These are phyloP conservation scores for Cheilosia grossa DNA, from an alignment of 2,888 invertebrate genomes.

Conservation along the genomic window DNA sequence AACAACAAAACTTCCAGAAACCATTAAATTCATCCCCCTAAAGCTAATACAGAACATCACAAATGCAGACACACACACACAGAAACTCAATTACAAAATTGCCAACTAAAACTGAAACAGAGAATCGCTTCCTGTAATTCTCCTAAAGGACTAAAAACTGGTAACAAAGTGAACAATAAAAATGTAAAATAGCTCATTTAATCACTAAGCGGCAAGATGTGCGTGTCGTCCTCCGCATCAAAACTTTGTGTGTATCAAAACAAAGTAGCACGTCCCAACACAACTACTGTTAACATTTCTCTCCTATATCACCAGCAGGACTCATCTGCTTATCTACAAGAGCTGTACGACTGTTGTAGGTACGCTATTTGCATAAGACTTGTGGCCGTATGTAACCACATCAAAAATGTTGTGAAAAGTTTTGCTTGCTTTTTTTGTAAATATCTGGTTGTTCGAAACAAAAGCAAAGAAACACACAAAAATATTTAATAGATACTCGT, in stretches of 20 bases:
- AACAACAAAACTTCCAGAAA: too few relatives aligned
- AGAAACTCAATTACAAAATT: slow-evolving; percentile 3
- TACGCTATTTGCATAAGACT: slow-evolving; percentile 23
- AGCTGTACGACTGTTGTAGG: slow-evolving; percentile 1
- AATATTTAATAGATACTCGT: neutral
- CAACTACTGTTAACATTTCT: slow-evolving; percentile 20
- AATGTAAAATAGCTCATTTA: slow-evolving; percentile 47
- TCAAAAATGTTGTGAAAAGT: slow-evolving; percentile 36
- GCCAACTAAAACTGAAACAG: neutral
- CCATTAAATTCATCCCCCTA: too few relatives aligned
- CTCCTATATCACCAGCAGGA: neutral
- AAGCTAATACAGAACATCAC: neutral
- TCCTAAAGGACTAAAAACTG: slow-evolving; percentile 23
- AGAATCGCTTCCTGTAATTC: neutral
- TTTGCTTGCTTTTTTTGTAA: neutral
- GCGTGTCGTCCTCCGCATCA: slow-evolving; percentile 22
- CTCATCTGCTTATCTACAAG: neutral
- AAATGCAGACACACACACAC: neutral
- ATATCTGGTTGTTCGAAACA: slow-evolving; percentile 1
- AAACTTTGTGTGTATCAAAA: slow-evolving; percentile 4
- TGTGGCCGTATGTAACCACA: slow-evolving; percentile 46
- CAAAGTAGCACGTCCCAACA: slow-evolving; percentile 2
- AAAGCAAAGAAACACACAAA: neutral
- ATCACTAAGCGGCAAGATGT: slow-evolving; percentile 32
- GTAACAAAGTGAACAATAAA: slow-evolving; percentile 49